phyloP scores from a whole-genome alignment of 1,140 invertebrate species.

The Hypsibius dujardini region DNA sequence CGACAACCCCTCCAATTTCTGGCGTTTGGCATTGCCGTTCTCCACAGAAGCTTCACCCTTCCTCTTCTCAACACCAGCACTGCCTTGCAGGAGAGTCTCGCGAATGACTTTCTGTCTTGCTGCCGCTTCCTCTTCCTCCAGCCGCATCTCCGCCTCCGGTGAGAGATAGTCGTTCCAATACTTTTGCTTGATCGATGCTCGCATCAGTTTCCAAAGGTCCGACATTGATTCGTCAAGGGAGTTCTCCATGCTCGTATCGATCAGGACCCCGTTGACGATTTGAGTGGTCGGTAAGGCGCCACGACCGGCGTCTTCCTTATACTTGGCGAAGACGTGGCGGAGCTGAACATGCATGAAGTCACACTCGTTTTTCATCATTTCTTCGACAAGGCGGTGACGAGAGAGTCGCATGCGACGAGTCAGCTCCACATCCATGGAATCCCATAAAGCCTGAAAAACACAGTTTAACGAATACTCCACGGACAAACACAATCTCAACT shows the following conservation, averaged over 20 bases:
- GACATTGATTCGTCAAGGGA: neutral
- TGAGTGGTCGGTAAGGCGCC: neutral
- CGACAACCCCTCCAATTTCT: no score
- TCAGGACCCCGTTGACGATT: neutral
- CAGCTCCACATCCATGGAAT: neutral
- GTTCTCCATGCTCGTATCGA: neutral
- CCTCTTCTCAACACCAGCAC: no score
- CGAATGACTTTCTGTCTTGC: neutral
- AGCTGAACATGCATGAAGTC: conserved; percentile 14
- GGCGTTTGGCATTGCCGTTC: no score
- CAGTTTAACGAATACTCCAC: no score
- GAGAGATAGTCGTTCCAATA: conserved; percentile 3
- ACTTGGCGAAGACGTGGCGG: neutral
- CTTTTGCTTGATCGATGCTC: neutral
- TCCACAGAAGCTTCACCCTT: no score
- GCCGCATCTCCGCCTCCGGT: neutral
- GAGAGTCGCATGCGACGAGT: neutral
- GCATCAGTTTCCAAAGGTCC: conserved; percentile 7
- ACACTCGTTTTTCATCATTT: neutral
- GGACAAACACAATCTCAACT: no score
- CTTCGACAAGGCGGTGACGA: neutral
- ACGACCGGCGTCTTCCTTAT: neutral
- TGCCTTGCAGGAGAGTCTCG: neutral
- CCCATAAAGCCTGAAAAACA: neutral
- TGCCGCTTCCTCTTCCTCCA: neutral